Percentiles rank a stretch among this genome's conserved stretches.
These are phyloP conservation scores for Heptranchias perlo DNA, from an alignment of 2,113 vertebrate genomes.

Conservation along the genomic window DNA sequence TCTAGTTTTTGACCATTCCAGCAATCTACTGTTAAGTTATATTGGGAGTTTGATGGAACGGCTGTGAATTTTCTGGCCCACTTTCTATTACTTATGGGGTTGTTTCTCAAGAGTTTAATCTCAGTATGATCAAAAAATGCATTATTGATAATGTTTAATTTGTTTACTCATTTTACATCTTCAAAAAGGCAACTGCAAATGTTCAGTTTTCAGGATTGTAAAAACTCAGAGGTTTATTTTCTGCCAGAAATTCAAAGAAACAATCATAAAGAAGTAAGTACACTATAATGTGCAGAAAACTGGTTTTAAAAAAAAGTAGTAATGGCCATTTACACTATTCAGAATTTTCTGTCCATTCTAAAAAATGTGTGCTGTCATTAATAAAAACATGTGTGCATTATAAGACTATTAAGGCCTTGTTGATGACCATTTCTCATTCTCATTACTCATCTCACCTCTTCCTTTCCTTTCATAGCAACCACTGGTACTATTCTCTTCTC, in stretches of 20 bases:
- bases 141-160: not conserved
- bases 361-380: no score
- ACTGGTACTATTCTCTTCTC: no score
- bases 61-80: not conserved
- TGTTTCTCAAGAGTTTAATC: not conserved
- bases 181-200: not conserved
- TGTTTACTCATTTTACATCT: not conserved
- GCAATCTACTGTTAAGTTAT: not conserved
- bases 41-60: not conserved
- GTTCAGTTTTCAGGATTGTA: not conserved
- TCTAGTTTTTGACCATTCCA: not conserved
- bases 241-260: not conserved
- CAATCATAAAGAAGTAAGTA: not conserved
- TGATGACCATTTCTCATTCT: not conserved
- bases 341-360: not conserved
- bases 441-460: not conserved
- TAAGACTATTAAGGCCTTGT: not conserved
- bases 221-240: not conserved
- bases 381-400: no score
- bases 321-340: not conserved
- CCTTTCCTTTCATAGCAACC: no score
- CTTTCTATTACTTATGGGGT: not conserved
- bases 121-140: not conserved
- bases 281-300: not conserved
- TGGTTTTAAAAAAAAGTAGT: not conserved